Evolutionary conservation across 2,888 invertebrate genomes (phyloP), one percentile per base, ranked within the genome.

Genomic region (Eupithecia insigniata): DNA sequence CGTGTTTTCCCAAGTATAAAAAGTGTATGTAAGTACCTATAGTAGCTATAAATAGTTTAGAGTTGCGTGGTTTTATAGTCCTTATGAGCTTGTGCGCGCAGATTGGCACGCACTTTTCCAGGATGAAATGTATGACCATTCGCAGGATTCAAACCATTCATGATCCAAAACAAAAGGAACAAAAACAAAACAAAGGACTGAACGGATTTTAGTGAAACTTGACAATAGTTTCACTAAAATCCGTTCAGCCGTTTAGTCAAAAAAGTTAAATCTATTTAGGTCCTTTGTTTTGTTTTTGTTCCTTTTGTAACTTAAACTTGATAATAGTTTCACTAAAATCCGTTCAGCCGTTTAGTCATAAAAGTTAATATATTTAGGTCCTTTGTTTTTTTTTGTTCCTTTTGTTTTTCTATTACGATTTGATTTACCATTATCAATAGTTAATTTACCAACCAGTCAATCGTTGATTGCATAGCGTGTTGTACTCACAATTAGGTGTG

Each of bases 401-500:
- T n/a, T n/a, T 4, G n/a, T 46, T 0, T 8, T 46, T 46, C 8
- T 46, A 46, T 46, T n/a, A 10, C n/a, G 8, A 8, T 46, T n/a
- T 46, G n/a, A 51, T n/a, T 43, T 22, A 14, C 26, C 22, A 51
- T 10, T 51, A 7, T n/a, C 1, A 43, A 60, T 10, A 61, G 28
- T 30, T 34, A 32, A 32, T 61, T 28, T 30, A 18, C 18, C 16
- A 61, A 30, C 16, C 18, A 61, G 28, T 7, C 32, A 30, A 61
- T 28, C 16, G 12, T 58, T 28, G 28, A 30, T 8, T 32, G n/a
- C n/a, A 62, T 62, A 32, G 61, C 61, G 61, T 62, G 61, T 32
- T 61, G 32, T 8, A n/a, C 18, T 60, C 30, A 62, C 32, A n/a
- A 34, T 62, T 39, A 64, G 36, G 36, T 36, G 64, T 64, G 64